A percentile compares a stretch with the other conserved stretches of the same genome.
These are phyloP conservation scores for Semaprochilodus insignis DNA, from an alignment of 2,797 vertebrate genomes.

Conservation along the genomic window DNA sequence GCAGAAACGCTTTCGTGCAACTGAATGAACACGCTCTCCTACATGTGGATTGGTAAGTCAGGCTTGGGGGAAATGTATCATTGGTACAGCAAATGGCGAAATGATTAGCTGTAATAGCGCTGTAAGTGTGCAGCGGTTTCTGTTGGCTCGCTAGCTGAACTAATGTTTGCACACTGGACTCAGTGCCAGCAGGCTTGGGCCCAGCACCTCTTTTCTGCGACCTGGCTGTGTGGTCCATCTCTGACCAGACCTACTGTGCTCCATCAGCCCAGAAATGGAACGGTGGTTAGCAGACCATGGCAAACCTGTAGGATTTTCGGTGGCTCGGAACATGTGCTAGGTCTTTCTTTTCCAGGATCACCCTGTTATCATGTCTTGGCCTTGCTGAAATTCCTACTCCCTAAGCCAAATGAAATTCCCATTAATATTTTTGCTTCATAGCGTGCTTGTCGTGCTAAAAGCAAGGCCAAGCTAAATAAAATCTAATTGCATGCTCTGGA, in stretches of 20 bases:
- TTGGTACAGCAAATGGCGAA: constrained; percentile 43
- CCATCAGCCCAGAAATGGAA: constrained; percentile 47
- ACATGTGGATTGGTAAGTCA: constrained; percentile 10
- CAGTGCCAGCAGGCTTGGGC: constrained; percentile 35
- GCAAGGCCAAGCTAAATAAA: constrained; percentile 68
- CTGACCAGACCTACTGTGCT: constrained; percentile 34
- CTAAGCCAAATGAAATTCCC: constrained; percentile 46
- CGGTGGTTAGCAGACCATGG: constrained; percentile 25
- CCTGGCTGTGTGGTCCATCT: constrained; percentile 57
- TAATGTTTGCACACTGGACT: constrained; percentile 50
- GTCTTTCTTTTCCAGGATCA: constrained; percentile 39
- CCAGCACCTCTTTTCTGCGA: constrained; percentile 7
- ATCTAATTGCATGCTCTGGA: constrained; percentile 68
- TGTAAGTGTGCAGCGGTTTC: constrained; percentile 45
- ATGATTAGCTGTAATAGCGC: constrained; percentile 54
- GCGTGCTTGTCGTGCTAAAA: constrained; percentile 52
- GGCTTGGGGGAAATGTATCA: constrained; percentile 47
- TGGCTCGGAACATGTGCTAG: constrained; percentile 16
- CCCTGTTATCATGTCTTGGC: constrained; percentile 37
- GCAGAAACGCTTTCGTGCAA: neutral
- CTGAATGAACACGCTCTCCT: constrained; percentile 9
- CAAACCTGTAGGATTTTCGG: constrained; percentile 34
- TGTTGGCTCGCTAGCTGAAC: constrained; percentile 24
- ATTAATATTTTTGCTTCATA: constrained; percentile 53
- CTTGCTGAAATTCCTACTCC: constrained; percentile 42